These are phyloP conservation scores for Grantiella picta DNA, from an alignment of 2,113 vertebrate genomes.

Conservation along the genomic window DNA sequence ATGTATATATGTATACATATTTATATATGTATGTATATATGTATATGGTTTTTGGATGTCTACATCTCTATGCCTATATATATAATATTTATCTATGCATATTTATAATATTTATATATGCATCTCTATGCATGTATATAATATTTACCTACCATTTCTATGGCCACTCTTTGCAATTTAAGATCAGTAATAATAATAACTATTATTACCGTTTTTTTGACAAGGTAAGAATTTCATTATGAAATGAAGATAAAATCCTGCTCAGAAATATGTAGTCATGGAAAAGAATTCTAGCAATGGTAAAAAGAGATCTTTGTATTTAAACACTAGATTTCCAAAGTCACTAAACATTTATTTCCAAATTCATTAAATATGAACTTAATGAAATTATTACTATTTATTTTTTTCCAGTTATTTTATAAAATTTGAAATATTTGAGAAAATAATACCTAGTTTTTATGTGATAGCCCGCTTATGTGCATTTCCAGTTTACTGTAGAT, in stretches of 20 bases:
- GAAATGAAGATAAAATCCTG: not conserved
- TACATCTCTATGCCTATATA: not conserved
- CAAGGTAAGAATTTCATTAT: not conserved
- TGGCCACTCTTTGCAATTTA: not conserved
- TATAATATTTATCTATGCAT: not conserved
- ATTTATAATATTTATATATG: not conserved
- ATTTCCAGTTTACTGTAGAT: not conserved
- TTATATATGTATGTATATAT: not conserved
- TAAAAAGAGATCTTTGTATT: not conserved
- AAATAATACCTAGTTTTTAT: not conserved
- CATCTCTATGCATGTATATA: not conserved
- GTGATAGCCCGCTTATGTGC: not conserved
- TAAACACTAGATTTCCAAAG: not conserved
- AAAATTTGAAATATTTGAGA: not conserved
- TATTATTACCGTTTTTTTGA: not conserved
- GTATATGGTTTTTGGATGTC: not conserved
- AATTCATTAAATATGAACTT: not conserved
- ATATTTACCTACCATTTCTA: not conserved
- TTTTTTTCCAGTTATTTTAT: not conserved
- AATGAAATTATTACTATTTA: not conserved
- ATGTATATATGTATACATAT: too few species aligned
- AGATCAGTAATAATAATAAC: not conserved
- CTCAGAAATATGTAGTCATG: not conserved
- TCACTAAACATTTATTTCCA: not conserved
- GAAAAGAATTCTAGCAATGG: not conserved